Base-by-base conservation (phyloP, 2,113 vertebrate genomes). In the Rhombomys opimus region DNA sequence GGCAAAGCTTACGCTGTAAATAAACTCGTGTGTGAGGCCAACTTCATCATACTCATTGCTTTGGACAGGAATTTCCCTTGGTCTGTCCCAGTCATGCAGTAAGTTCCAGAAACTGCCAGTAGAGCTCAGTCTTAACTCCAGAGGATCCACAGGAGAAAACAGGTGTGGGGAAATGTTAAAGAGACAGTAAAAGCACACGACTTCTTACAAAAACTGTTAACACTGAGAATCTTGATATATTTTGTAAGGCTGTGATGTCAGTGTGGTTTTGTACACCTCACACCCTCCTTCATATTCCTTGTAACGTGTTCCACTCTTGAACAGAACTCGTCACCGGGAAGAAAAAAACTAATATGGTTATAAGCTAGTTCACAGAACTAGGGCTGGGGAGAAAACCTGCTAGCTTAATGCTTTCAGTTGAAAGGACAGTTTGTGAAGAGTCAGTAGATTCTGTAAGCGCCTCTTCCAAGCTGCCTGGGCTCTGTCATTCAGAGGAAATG, bases 1-100 rank as follows among this genome's bases (percentile, higher is more conserved):
- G 93, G 96, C 96, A 94, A 92, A 97, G 92, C 96, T 88, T 80
- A 92, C 59, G 67, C 90, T 98, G 97, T 98, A 97, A 96, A 98
- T 98, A 98, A 91, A 96, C 87, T 59, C 81, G 9, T 89, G 23
- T 91, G 65, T 90, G 89, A 95, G 88, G 90, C 78, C 78, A 95
- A 89, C n/a, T 78, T 96, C 41, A 46, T 52, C 88, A 81, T 94
- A 85, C 90, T 97, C 50, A 50, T 32, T 96, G 86, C 89, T 93
- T 94, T 87, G 93, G 88, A 90, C 88, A 96, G 84, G 96, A 94
- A 89, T 80, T 96, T 96, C 82, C 22, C 0, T 94, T 72, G 12
- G 7, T 96, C 13, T 87, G 73, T 94, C 86, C 76, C 73, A 82
- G 4, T 96, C 75, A 52, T 91, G 41, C 84, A 46, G 61, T 67